Evolutionary conservation across 1,140 invertebrate species (phyloP).

Genomic region (Mizuhopecten yessoensis): DNA sequence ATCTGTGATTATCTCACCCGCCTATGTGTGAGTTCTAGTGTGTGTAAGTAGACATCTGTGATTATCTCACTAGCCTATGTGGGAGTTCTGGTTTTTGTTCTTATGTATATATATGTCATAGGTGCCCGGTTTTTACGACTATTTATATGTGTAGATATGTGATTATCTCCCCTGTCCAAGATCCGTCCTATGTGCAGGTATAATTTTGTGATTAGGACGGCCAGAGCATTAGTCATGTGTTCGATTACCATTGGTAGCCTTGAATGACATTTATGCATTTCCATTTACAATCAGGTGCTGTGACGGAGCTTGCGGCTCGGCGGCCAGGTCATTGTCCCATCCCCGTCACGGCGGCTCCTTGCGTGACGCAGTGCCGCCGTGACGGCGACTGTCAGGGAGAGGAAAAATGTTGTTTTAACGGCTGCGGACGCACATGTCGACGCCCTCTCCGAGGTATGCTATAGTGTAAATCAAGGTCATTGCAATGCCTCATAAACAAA

Average conservation of each 20-base stretch:
- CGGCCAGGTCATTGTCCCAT: slow-evolving; percentile 56
- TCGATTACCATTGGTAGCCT: neutral
- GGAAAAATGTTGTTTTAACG: slow-evolving; percentile 62
- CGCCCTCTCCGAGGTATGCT: neutral
- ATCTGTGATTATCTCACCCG: neutral
- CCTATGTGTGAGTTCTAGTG: neutral
- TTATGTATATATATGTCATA: no score
- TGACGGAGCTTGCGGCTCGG: neutral
- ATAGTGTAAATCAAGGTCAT: neutral
- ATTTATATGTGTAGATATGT: neutral
- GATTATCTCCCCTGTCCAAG: neutral
- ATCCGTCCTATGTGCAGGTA: neutral
- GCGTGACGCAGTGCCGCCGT: slow-evolving; percentile 52
- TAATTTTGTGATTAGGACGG: no score
- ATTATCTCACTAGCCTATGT: no score
- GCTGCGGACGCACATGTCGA: slow-evolving; percentile 57
- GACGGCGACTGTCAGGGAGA: slow-evolving; percentile 55
- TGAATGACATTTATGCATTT: no score
- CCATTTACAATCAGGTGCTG: neutral
- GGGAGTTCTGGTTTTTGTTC: no score
- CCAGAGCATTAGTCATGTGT: no score
- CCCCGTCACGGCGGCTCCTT: slow-evolving; percentile 45
- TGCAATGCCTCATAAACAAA: no score
- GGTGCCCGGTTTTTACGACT: no score
- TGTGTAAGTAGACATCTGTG: neutral